phyloP scores from a whole-genome alignment of 2,113 vertebrate species.

The Empidonax alnorum region DNA sequence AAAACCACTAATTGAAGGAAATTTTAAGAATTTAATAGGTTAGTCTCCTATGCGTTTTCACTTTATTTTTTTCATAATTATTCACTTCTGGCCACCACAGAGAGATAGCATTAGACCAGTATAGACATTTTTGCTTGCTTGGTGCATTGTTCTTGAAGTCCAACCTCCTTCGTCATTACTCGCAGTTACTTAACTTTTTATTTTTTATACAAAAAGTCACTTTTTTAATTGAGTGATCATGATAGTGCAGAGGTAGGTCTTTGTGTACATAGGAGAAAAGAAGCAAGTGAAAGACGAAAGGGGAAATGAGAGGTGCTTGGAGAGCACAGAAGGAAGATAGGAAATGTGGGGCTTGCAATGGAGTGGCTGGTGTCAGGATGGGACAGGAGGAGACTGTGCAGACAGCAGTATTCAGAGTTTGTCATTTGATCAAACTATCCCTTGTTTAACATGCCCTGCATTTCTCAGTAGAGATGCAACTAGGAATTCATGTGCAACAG shows the following conservation, averaged over 20 bases:
- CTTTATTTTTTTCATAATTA: not conserved
- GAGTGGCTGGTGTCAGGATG: not conserved
- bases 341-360: accelerated
- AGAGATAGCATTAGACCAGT: not conserved
- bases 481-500: not conserved
- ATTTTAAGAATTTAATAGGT: not conserved
- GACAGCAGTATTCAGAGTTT: not conserved
- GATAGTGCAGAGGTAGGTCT: not conserved
- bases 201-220: not conserved
- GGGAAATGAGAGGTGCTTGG: not conserved
- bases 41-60: not conserved
- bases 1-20: not conserved
- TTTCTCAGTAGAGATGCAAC: not conserved
- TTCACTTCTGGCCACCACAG: not conserved
- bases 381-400: not conserved
- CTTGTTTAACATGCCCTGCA: not conserved
- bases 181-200: not conserved
- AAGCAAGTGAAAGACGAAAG: not conserved
- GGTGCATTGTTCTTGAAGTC: not conserved
- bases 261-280: not conserved
- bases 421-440: not conserved
- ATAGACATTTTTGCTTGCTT: not conserved
- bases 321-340: not conserved
- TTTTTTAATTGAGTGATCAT: not conserved
- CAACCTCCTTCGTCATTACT: not conserved